Base-by-base conservation (phyloP, 1,140 invertebrate species). In the Drosophila truncata region DNA sequence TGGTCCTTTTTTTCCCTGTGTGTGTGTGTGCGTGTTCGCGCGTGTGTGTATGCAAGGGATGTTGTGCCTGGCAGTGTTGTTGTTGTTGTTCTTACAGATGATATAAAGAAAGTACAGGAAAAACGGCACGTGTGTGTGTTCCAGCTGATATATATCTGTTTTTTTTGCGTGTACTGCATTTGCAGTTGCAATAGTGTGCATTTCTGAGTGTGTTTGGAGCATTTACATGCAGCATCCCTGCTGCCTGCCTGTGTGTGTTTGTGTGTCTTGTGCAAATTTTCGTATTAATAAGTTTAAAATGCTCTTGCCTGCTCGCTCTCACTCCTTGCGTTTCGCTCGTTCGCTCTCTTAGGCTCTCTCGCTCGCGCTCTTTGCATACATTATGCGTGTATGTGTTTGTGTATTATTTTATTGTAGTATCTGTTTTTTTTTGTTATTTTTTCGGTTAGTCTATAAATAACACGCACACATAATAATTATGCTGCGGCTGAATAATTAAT, bases 401-500 rank as follows among this genome's bases (percentile, higher is more conserved):
- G 62, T 70, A 70, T 46, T 67, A 67, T 67, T 67, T 67, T 67
- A 64, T 64, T 67, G 64, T 70, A 55, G 63, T 71, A 69, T 57
- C 49, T 37, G 14, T 37, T 27, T 39, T 49, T 57, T 71, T 2
- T 66, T 42, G 13, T 35, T 35, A 37, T 65, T 35, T 67, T 73
- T 61, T 60, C 44, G 67, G 52, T 57, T 72, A 46, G 42, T 73
- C 70, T 73, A 73, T 72, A 73, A 73, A 73, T 73, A 72, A 71
- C 52, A 72, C 52, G 35, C 54, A 73, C 37, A 72, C 37, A 70
- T 42, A 46, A 73, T 73, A 73, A 73, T 73, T 73, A 73, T 73
- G 70, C 67, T 73, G 52, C 29, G 69, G 35, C 69, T 72, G 67
- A 73, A 73, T 73, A 73, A 73, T 73, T 73, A 73, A 73, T 73